Evolutionary conservation across 2,113 vertebrate species (phyloP).

Genomic region (Apteryx mantelli): DNA sequence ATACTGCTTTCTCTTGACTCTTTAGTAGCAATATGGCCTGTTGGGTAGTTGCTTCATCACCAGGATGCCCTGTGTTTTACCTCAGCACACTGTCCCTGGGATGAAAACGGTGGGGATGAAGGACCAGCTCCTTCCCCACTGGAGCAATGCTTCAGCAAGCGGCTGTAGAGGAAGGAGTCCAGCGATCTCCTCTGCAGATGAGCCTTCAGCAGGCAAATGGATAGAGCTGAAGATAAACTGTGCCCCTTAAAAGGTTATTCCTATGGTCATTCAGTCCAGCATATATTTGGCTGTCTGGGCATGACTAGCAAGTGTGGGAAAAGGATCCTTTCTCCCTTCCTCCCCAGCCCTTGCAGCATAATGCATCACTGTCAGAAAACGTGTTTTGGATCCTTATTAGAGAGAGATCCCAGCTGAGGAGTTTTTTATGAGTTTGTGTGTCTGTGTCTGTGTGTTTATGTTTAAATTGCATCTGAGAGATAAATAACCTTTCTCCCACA

Average conservation of each 20-base stretch:
- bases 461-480: not conserved
- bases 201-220: not conserved
- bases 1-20: not conserved
- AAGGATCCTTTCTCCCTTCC: not conserved
- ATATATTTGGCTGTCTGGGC: not conserved
- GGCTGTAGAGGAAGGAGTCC: not conserved
- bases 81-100: not conserved
- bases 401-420: not conserved
- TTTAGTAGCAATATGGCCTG: fast-evolving
- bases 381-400: not conserved
- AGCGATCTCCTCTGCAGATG: not conserved
- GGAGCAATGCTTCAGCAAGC: not conserved
- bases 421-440: not conserved
- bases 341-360: not conserved
- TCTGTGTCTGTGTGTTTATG: not conserved
- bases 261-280: not conserved
- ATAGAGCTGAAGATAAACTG: not conserved
- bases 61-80: not conserved
- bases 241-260: not conserved
- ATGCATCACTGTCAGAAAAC: not conserved
- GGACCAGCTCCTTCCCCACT: not conserved
- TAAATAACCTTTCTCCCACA: not conserved
- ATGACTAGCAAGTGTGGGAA: not conserved
- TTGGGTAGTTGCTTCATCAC: fast-evolving
- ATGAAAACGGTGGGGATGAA: not conserved